Conservation (phyloP, 1,140 invertebrate genomes). For the Drosophila prosaltans region DNA sequence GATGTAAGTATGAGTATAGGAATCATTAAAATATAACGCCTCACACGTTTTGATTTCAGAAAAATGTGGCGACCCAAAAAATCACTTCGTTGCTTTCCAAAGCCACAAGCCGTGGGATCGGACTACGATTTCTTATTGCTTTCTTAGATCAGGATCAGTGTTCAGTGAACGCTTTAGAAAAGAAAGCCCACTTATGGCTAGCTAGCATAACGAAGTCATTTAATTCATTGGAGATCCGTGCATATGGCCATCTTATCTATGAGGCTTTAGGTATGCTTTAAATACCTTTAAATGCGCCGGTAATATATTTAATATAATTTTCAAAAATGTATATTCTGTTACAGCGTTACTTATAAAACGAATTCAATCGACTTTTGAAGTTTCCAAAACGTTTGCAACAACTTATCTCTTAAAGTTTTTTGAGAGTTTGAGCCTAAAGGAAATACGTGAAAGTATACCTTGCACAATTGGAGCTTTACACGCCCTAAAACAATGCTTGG, state of each 20-base stretch:
- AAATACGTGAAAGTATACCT: background rate
- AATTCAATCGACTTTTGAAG: slow-evolving; percentile 33
- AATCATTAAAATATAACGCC: too few relatives aligned
- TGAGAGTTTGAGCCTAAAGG: slow-evolving; percentile 22
- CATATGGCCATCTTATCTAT: slow-evolving; percentile 41
- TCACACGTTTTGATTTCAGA: background rate
- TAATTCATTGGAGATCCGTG: slow-evolving; percentile 33
- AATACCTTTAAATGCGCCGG: background rate
- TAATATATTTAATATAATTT: background rate
- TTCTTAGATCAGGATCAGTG: slow-evolving; percentile 19
- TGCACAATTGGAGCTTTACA: slow-evolving; percentile 28
- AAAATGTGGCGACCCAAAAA: slow-evolving; percentile 5
- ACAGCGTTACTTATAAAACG: slow-evolving; percentile 25
- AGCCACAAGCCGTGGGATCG: slow-evolving; percentile 29
- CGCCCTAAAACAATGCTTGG: slow-evolving; percentile 28
- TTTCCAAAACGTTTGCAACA: slow-evolving; percentile 39
- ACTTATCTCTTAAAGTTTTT: slow-evolving; percentile 35
- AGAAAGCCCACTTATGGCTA: slow-evolving; percentile 32
- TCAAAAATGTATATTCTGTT: background rate
- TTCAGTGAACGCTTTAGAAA: slow-evolving; percentile 17
- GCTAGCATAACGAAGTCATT: slow-evolving; percentile 32
- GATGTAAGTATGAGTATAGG: background rate
- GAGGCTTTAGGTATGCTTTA: slow-evolving; percentile 38
- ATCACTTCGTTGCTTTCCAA: slow-evolving; percentile 23
- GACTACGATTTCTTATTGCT: slow-evolving; percentile 37